These are phyloP conservation scores for Myathropa florea DNA, from an alignment of 2,888 invertebrate genomes.

Conservation along the genomic window DNA sequence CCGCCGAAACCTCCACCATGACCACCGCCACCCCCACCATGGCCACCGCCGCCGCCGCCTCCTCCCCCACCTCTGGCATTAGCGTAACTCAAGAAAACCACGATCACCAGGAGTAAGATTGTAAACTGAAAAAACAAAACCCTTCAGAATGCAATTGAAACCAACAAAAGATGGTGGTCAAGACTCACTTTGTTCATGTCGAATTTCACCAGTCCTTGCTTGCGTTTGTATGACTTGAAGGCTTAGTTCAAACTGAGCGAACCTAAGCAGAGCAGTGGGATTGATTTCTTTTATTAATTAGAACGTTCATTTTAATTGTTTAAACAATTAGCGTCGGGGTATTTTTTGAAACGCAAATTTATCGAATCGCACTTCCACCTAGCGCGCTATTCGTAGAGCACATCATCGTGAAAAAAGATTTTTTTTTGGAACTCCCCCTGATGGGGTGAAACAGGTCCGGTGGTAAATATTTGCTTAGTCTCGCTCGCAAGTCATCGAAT, in stretches of 20 bases:
- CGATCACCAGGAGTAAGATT: constrained; percentile 1
- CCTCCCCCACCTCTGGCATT: constrained; percentile 34
- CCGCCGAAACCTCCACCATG: neutral
- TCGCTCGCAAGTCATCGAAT: neutral
- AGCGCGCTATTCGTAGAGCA: neutral
- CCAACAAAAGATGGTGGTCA: neutral
- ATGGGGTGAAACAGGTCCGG: neutral
- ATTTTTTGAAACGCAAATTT: too few species aligned
- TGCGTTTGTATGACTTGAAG: neutral
- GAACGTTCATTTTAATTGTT: constrained; percentile 34
- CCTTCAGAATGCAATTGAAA: neutral
- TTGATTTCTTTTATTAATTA: constrained; percentile 28
- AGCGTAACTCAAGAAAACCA: constrained; percentile 23
- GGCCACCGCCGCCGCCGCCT: constrained; percentile 31
- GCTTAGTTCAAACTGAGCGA: constrained; percentile 20
- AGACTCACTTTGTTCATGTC: constrained; percentile 42
- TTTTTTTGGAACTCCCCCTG: neutral
- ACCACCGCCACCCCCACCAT: constrained; percentile 41
- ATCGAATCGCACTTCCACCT: constrained; percentile 12
- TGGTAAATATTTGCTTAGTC: neutral
- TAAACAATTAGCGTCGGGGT: neutral
- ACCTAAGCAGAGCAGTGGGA: neutral
- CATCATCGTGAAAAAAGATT: neutral
- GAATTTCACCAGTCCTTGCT: neutral
- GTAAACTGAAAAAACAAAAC: constrained; percentile 1